These are phyloP conservation scores for Xyrauchen texanus DNA, from an alignment of 2,113 vertebrate genomes.

Conservation along the genomic window DNA sequence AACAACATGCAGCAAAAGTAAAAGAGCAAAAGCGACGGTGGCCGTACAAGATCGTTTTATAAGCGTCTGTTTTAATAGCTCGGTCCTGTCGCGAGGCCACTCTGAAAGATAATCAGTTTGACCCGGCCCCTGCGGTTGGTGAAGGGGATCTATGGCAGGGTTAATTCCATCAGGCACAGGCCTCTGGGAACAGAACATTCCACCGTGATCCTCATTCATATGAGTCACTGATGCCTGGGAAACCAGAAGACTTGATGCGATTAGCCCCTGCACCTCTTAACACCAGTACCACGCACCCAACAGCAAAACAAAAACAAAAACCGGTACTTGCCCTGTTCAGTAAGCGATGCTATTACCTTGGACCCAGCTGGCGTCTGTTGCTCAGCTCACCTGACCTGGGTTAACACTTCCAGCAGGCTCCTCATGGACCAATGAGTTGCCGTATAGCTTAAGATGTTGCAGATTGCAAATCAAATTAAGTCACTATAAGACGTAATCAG, in stretches of 20 bases:
- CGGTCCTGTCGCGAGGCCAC: constrained; percentile 44
- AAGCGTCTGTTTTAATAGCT: constrained; percentile 54
- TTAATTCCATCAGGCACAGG: constrained; percentile 83
- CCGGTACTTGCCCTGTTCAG: too few species aligned
- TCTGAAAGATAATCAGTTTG: constrained; percentile 79
- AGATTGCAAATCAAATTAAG: constrained; percentile 54
- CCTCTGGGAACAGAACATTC: constrained; percentile 83
- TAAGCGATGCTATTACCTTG: neutral
- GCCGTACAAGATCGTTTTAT: constrained; percentile 35
- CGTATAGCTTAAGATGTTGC: constrained; percentile 37
- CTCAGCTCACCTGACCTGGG: neutral
- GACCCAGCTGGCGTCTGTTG: neutral
- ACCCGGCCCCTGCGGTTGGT: constrained; percentile 76
- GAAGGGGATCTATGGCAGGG: constrained; percentile 79
- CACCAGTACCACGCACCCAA: constrained; percentile 43
- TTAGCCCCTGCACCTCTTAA: constrained; percentile 75
- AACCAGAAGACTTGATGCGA: constrained; percentile 75
- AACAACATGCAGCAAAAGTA: constrained; percentile 33
- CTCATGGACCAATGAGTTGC: neutral
- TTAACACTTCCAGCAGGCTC: constrained; percentile 10
- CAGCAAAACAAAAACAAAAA: constrained; percentile 48
- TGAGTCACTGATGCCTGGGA: constrained; percentile 76
- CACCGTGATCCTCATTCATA: constrained; percentile 81
- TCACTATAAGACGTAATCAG: constrained; percentile 45
- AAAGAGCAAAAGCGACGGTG: neutral